Evolutionary conservation across 1,140 invertebrate genomes (phyloP), one percentile per base, ranked within the genome.

Genomic region (Drosophila baimaii): DNA sequence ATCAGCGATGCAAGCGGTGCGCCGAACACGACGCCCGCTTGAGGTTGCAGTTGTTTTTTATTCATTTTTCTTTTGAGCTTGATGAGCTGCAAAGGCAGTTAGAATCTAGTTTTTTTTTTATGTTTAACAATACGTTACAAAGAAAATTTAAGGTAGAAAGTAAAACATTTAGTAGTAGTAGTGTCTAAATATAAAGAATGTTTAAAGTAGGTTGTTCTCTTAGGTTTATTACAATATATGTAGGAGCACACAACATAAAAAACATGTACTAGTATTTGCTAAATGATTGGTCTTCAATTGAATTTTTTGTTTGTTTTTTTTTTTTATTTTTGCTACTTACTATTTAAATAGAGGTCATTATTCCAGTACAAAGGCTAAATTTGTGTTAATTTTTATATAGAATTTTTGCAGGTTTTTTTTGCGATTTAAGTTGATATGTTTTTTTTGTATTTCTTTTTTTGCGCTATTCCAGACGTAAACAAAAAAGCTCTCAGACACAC

Each of bases 201-300:
- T 83, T 77, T 62, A 80, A 78, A 76, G 73, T 65, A 68, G 57
- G 61, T 44, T 82, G 63, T 54, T 75, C 71, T 65, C 78, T 70
- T 75, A 49, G 39, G 33, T 66, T 66, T 66, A 72, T 82, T 77
- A 79, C 61, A 88, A 71, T 83, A 80, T 77, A 71, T 80, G 77
- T 77, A 89, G 76, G 79, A 88, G 66, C 83, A 88, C 83, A 86
- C 84, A 89, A 89, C 84, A 89, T 89, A 80, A 89, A 89, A 89
- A 81, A 89, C 86, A 84, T 83, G 77, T 89, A 82, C 80, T 89
- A 74, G 59, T 84, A 77, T 33, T 77, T 80, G 58, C 61, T 82
- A 71, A 66, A 70, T 76, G 74, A 44, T 76, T 79, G 57, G 58
- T 86, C 61, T 72, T 81, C 57, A 74, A 69, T 69, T 63, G 59